Evolutionary conservation across 2,888 invertebrate genomes (phyloP).

Genomic region (Volucella inanis): DNA sequence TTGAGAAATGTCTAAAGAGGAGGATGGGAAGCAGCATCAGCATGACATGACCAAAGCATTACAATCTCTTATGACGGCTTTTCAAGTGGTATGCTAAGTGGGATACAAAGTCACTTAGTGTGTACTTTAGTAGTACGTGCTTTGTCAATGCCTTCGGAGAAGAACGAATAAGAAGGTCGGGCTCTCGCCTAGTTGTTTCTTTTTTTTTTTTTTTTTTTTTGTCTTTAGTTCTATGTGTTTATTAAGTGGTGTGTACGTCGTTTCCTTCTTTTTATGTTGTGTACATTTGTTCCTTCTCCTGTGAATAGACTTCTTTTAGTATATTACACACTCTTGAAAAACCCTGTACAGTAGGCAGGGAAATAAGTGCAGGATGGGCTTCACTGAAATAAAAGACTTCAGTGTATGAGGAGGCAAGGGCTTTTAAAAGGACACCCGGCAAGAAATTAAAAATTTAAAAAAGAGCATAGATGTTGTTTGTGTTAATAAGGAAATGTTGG

Average conservation of each 20-base stretch:
- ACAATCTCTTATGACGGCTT: conserved; percentile 72
- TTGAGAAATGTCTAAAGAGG: conserved; percentile 20
- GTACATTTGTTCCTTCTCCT: neutral
- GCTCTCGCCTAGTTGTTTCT: conserved; percentile 11
- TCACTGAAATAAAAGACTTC: conserved; percentile 19
- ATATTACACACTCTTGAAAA: conserved; percentile 49
- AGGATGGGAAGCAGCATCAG: conserved; percentile 6
- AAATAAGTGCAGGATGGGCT: neutral
- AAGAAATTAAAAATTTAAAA: conserved; percentile 54
- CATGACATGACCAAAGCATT: conserved; percentile 61
- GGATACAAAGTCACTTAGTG: conserved; percentile 75
- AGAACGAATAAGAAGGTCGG: conserved; percentile 26
- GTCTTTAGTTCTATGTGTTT: conserved; percentile 53
- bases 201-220: conserved; percentile 7
- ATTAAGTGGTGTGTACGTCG: conserved; percentile 66
- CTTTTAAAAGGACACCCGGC: conserved; percentile 43
- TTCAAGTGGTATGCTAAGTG: conserved; percentile 73
- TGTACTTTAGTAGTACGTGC: conserved; percentile 72
- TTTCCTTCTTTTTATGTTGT: conserved; percentile 4
- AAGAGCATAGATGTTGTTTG: conserved; percentile 38
- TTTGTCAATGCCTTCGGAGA: conserved; percentile 56
- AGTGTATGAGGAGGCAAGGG: conserved; percentile 19
- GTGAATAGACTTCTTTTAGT: conserved; percentile 49
- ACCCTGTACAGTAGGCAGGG: neutral
- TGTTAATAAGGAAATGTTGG: conserved; percentile 13